Base-by-base conservation (phyloP, 2,888 invertebrate genomes). In the Nemurella pictetii region DNA sequence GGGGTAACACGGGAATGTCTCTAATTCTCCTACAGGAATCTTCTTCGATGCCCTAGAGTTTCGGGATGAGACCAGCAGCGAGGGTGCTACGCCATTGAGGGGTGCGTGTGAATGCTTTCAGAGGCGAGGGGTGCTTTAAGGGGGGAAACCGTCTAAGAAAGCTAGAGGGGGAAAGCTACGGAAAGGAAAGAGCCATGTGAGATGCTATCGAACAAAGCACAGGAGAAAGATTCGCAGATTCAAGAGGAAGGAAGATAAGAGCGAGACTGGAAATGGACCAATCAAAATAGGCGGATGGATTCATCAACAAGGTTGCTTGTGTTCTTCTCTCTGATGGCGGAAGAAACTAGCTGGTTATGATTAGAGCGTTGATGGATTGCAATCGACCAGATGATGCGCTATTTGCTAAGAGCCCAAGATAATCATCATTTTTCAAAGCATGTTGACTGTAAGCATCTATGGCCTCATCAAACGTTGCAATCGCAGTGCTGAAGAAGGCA, bases 191-290 rank as follows among this genome's bases (percentile, higher is more conserved):
- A 20, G 55, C n/a, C 55, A 55, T 20, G 55, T 20, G 20, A 55
- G 55, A 55, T 55, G 55, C 15, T 12, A 55, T 20, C 55, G 55
- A 55, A 55, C 55, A 55, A 55, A 55, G 55, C 55, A 20, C 12
- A 55, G 20, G n/a, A 5, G 83, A 55, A 55, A 29, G 73, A 72
- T 83, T 25, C 55, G 28, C 29, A 29, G 75, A 84, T 15, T 78
- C 30, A n/a, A 73, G 75, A 80, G 25, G 80, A 35, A 84, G 80
- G 29, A 73, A 35, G 80, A 78, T 26, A 73, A 27, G 78, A 55
- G 55, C 55, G 55, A 83, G 74, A 20, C 75, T 83, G 83, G 83
- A 75, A 73, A 36, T 77, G 84, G 32, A 77, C 35, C 77, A 78
- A 73, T 35, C 78, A 78, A 30, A 30, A 27, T 29, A 55, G 55